Evolutionary conservation across 2,113 vertebrate species (phyloP).

Genomic region (Notarius lentiginosus): DNA sequence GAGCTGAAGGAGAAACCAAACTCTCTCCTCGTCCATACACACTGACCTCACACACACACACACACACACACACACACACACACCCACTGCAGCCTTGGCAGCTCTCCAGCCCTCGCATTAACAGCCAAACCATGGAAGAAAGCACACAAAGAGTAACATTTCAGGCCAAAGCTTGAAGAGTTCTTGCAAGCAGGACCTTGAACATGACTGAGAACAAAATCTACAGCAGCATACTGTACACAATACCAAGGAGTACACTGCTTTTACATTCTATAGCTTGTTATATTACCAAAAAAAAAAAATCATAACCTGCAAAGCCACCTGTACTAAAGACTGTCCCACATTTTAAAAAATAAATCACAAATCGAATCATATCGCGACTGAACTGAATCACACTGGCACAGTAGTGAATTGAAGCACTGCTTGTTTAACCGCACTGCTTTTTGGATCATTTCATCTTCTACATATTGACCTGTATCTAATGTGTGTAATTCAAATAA

Average conservation of each 20-base stretch:
- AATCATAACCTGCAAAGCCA: background rate
- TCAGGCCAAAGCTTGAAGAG: background rate
- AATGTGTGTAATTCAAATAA: too few species aligned
- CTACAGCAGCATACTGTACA: background rate
- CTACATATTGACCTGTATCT: background rate
- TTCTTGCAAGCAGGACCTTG: background rate
- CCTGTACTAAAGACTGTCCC: background rate
- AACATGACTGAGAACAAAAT: background rate
- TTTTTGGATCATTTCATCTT: background rate
- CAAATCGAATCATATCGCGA: background rate
- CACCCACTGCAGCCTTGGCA: slow-evolving; percentile 19
- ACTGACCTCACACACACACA: background rate
- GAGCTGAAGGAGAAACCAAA: slow-evolving; percentile 1
- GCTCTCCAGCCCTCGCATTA: slow-evolving; percentile 12
- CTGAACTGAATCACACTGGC: background rate
- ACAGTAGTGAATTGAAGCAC: background rate
- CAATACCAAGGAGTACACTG: background rate
- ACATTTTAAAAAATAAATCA: background rate
- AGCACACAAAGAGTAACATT: background rate
- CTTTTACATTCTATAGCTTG: background rate
- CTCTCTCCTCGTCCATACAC: background rate
- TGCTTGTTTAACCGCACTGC: background rate
- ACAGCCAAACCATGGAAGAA: background rate
- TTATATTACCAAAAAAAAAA: background rate
- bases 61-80: slow-evolving; percentile 10